phyloP scores from a whole-genome alignment of 2,888 invertebrate species.

The Oasisia sp. region DNA sequence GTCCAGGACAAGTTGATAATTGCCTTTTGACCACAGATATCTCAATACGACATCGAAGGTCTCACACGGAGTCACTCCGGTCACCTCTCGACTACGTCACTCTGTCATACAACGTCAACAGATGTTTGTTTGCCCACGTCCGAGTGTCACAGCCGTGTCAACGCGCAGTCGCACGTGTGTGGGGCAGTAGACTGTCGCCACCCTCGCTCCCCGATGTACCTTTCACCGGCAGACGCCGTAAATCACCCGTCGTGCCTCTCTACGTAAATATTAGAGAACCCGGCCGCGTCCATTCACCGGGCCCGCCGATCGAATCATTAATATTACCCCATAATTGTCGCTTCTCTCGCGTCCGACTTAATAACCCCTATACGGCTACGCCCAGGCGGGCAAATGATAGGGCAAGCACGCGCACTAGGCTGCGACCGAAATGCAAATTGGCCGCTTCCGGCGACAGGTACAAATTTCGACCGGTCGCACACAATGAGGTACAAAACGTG shows the following conservation, averaged over 20 bases:
- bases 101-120: background rate
- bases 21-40: no score
- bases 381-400: background rate
- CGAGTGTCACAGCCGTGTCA: background rate
- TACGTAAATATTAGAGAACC: background rate
- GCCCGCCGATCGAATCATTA: background rate
- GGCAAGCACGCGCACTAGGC: background rate
- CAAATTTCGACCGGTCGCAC: background rate
- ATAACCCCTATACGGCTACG: slow-evolving; percentile 5
- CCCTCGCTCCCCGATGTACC: background rate
- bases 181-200: background rate
- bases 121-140: background rate
- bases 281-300: background rate
- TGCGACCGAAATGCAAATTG: background rate
- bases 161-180: background rate
- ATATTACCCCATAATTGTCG: slow-evolving; percentile 10
- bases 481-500: background rate
- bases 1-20: background rate
- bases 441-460: background rate
- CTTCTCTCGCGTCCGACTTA: background rate
- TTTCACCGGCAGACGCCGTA: background rate
- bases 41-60: no score
- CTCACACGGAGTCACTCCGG: no score
- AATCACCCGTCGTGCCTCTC: background rate
- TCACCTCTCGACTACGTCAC: background rate